phyloP scores from a whole-genome alignment of 2,797 vertebrate species.

The Schizopygopsis malacanthus region DNA sequence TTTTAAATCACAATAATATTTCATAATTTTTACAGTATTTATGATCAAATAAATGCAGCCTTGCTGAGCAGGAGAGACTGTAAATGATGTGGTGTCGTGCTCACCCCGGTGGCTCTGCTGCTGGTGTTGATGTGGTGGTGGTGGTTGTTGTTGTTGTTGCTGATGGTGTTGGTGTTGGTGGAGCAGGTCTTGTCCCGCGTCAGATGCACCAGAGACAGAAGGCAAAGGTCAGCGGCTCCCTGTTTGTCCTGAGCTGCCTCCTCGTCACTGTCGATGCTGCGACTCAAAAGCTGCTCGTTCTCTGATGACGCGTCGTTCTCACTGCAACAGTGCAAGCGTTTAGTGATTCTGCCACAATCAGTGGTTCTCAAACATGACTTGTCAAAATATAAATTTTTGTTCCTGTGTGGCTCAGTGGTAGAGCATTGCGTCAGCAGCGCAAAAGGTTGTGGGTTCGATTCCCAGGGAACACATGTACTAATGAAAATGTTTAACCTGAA shows the following conservation, averaged over 20 bases:
- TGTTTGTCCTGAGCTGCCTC: conserved; percentile 92
- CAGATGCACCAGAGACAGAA: conserved; percentile 91
- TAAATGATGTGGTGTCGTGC: conserved; percentile 38
- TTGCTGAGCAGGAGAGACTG: background rate
- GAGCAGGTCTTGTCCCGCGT: conserved; percentile 83
- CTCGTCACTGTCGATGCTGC: conserved; percentile 97
- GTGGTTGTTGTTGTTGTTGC: conserved; percentile 66
- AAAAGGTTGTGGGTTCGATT: no score
- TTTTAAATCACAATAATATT: background rate
- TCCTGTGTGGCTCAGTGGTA: no score
- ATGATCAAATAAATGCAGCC: background rate
- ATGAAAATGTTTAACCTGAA: no score
- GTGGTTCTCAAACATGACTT: background rate
- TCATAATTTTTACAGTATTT: background rate
- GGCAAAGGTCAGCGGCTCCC: conserved; percentile 87
- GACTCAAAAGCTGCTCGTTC: conserved; percentile 94
- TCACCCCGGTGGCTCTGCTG: conserved; percentile 88
- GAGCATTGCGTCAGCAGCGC: no score
- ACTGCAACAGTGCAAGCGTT: conserved; percentile 68
- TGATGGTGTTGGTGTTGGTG: conserved; percentile 73
- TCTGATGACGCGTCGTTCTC: conserved; percentile 98
- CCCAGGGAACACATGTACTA: no score
- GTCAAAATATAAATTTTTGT: background rate
- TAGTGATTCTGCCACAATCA: background rate
- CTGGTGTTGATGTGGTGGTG: conserved; percentile 70